phyloP scores from a whole-genome alignment of 2,797 vertebrate genomes.

The Periophthalmus magnuspinnatus region DNA sequence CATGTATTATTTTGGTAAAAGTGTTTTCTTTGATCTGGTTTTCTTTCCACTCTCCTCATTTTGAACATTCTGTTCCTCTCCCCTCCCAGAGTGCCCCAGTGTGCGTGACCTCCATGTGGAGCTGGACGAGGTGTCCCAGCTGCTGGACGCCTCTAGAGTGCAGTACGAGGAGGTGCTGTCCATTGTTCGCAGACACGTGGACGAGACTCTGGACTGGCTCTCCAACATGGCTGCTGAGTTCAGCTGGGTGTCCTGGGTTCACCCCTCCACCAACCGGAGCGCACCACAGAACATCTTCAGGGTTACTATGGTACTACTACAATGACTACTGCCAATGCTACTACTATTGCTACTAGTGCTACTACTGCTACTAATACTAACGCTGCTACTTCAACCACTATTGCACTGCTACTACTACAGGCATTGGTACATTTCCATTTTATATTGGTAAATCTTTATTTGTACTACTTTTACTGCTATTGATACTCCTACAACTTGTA shows the following conservation, averaged over 20 bases:
- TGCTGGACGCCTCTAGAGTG: constrained; percentile 83
- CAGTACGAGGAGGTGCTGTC: constrained; percentile 87
- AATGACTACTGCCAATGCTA: not conserved
- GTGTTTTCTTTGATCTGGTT: not conserved
- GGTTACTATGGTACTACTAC: constrained; percentile 50
- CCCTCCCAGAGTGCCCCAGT: constrained; percentile 82
- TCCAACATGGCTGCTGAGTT: constrained; percentile 84
- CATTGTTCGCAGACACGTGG: constrained; percentile 81
- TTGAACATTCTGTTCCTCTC: not conserved
- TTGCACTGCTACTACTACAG: too few species aligned
- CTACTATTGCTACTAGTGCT: not conserved
- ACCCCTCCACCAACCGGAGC: constrained; percentile 62
- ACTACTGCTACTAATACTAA: not conserved
- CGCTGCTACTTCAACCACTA: not conserved
- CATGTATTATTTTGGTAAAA: not conserved
- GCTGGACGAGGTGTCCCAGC: constrained; percentile 81
- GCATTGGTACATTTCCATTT: too few species aligned
- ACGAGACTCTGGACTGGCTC: constrained; percentile 82
- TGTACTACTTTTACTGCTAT: too few species aligned
- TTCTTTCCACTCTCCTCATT: not conserved
- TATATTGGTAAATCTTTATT: too few species aligned
- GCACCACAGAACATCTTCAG: constrained; percentile 77
- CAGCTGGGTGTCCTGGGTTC: constrained; percentile 83
- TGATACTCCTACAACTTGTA: too few species aligned
- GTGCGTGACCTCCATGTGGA: constrained; percentile 84